Evolutionary conservation across 1,140 invertebrate genomes (phyloP), one percentile per base, ranked within the genome.

Genomic region (Leptonema lineaticorne): DNA sequence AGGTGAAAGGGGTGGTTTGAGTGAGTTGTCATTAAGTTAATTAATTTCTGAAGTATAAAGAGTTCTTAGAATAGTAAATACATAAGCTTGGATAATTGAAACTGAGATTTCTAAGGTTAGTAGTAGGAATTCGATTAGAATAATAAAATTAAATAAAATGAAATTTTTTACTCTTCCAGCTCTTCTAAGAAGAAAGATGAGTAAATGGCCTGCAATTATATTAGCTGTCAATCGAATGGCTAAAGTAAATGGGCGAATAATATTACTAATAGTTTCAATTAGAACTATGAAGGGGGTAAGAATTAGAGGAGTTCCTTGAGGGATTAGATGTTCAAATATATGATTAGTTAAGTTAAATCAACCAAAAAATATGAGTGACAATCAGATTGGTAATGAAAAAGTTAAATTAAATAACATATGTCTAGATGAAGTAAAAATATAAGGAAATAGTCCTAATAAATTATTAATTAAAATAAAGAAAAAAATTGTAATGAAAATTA

Each of bases 191-290:
- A 87, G 74, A 26, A 83, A 83, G 78, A 81, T 69, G 65, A 89
- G 72, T 76, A 89, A 76, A 75, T 88, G 87, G 0, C 87, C 87
- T 11, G 87, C 86, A 81, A 88, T 87, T 84, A 89, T 87, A 82
- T 89, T 88, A 37, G 88, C 87, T 9, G 84, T 81, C 80, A 89
- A 75, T 68, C 87, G 87, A 58, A 89, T 80, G 28, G 84, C 81
- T 80, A 89, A 78, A 1, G 86, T 89, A 75, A 80, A 74, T 7
- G 86, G 87, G 6, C 85, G 86, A 81, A 90, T 89, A 45, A 85
- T 30, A 79, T 83, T 83, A 73, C 83, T 86, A 79, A 85, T 85
- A 59, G 79, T 79, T 86, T 85, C 82, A 83, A 86, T 85, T 74
- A 83, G 72, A 33, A 86, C 81, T 78, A 83, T 83, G 76, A 83